phyloP scores from a whole-genome alignment of 92 coral and sea anemone species.

The Heteractis magnifica region DNA sequence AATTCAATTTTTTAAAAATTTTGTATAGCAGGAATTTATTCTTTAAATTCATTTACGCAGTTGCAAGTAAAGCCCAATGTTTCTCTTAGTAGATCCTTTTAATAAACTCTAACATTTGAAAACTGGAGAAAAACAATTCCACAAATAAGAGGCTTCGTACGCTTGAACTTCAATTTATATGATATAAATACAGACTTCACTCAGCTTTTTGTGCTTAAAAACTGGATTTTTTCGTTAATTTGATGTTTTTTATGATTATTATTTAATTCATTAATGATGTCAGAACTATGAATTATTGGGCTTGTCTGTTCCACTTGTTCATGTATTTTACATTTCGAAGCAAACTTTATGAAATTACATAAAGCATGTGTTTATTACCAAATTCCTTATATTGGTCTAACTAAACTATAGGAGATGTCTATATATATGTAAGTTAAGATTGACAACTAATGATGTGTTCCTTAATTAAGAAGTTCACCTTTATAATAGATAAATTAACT shows the following conservation, averaged over 20 bases:
- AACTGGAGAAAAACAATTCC: too few relatives aligned
- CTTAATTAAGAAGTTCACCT: constrained; percentile 20
- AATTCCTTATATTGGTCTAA: not conserved
- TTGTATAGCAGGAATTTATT: too few relatives aligned
- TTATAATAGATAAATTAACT: constrained; percentile 28
- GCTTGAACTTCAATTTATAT: too few relatives aligned
- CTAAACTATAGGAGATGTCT: not conserved
- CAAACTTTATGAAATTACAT: not conserved
- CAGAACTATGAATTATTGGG: not conserved
- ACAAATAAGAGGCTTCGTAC: too few relatives aligned
- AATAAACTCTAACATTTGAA: too few relatives aligned
- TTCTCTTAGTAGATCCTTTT: too few relatives aligned
- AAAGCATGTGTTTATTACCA: not conserved
- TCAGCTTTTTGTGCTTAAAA: not conserved
- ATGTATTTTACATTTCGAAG: not conserved
- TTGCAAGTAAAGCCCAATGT: too few relatives aligned
- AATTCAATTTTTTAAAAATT: too few relatives aligned
- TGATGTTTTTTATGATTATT: not conserved
- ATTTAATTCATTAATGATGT: not conserved
- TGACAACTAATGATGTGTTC: constrained; percentile 12
- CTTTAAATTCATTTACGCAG: too few relatives aligned
- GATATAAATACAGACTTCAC: not conserved
- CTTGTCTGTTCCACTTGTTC: not conserved
- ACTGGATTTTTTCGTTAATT: not conserved
- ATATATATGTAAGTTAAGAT: not conserved